phyloP scores from a whole-genome alignment of 2,113 vertebrate genomes.

The Lanius collurio region DNA sequence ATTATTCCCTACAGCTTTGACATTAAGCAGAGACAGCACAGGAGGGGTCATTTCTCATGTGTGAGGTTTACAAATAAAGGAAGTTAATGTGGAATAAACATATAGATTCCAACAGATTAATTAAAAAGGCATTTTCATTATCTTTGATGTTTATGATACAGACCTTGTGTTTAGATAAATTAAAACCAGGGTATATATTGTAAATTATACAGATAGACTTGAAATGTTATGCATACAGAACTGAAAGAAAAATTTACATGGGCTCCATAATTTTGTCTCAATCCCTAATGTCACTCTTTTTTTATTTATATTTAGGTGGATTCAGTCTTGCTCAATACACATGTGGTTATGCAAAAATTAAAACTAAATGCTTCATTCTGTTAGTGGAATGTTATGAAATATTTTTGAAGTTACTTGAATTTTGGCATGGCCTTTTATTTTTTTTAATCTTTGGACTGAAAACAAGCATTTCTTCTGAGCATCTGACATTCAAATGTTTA shows the following conservation, averaged over 20 bases:
- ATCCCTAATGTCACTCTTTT: not conserved
- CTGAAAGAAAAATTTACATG: not conserved
- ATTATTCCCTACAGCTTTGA: constrained; percentile 39
- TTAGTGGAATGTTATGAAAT: not conserved
- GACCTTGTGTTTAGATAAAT: not conserved
- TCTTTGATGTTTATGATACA: constrained; percentile 43
- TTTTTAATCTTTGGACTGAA: not conserved
- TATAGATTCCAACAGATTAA: constrained; percentile 16
- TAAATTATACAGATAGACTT: not conserved
- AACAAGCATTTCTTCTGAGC: not conserved
- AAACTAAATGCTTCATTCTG: not conserved
- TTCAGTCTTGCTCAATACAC: not conserved
- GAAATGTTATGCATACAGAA: not conserved
- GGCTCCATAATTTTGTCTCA: not conserved
- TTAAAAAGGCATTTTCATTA: constrained; percentile 42
- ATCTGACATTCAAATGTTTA: not conserved
- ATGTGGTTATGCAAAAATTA: not conserved
- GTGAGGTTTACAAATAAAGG: constrained; percentile 21
- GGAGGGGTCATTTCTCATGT: constrained; percentile 8
- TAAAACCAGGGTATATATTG: not conserved
- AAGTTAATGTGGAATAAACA: constrained; percentile 11
- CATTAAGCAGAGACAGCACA: constrained; percentile 58
- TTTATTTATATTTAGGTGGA: not conserved
- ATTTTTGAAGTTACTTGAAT: not conserved
- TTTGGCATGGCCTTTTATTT: not conserved